Evolutionary conservation across 1,140 invertebrate genomes (phyloP).

Genomic region (Sesamia nonagrioides): DNA sequence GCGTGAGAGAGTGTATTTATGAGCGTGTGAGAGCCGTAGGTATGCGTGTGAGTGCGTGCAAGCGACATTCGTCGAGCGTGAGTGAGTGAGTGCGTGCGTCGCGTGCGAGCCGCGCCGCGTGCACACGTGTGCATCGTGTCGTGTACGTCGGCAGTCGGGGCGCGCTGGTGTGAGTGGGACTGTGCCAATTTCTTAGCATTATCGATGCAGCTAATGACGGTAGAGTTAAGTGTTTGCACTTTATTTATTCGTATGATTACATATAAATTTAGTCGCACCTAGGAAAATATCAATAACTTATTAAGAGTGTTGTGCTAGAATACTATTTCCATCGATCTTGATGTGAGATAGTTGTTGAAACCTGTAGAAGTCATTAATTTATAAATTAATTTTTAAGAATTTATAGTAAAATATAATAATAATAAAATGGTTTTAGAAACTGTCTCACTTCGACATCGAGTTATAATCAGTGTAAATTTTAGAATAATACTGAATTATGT

Average conservation of each 20-base stretch:
- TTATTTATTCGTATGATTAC: constrained; percentile 87
- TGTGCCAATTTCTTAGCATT: constrained; percentile 85
- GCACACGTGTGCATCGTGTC: background rate
- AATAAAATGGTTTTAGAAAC: constrained; percentile 68
- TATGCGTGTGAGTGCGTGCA: constrained; percentile 45
- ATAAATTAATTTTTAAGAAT: constrained; percentile 84
- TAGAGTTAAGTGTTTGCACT: constrained; percentile 86
- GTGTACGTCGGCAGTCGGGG: constrained; percentile 31
- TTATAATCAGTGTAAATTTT: constrained; percentile 85
- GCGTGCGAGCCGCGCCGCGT: background rate
- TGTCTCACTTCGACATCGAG: constrained; percentile 83
- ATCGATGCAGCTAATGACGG: constrained; percentile 78
- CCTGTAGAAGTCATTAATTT: constrained; percentile 85
- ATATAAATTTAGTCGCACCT: constrained; percentile 86
- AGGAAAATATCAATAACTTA: constrained; percentile 87
- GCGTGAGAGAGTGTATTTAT: constrained; percentile 50
- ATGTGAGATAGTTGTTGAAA: constrained; percentile 79
- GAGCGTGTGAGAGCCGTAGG: constrained; percentile 43
- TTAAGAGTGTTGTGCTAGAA: constrained; percentile 87
- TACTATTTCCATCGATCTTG: constrained; percentile 81
- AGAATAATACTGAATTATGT: constrained; percentile 85
- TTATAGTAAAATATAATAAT: constrained; percentile 84
- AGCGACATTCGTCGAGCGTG: constrained; percentile 36
- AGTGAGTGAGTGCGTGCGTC: constrained; percentile 29
- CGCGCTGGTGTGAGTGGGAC: constrained; percentile 75